These are phyloP conservation scores for Mionectes olivaceus DNA, from an alignment of 2,797 vertebrate species.

Conservation along the genomic window DNA sequence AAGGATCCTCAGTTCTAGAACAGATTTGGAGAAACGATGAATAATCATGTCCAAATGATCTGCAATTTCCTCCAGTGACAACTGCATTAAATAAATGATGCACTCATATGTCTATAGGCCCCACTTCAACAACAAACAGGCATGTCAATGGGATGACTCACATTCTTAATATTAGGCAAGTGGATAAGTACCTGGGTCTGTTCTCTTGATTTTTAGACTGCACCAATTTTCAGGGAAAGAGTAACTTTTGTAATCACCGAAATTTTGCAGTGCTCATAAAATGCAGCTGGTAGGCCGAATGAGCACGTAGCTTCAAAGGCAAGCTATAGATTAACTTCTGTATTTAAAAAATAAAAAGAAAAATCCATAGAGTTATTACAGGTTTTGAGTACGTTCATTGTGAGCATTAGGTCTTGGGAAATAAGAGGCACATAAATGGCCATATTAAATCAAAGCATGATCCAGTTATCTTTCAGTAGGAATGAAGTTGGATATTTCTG, in stretches of 20 bases:
- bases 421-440: neutral
- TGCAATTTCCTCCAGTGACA: conserved; percentile 4
- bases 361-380: neutral
- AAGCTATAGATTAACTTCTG: neutral
- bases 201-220: conserved; percentile 3
- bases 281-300: neutral
- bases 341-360: neutral
- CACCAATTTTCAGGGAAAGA: neutral
- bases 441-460: neutral
- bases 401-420: neutral
- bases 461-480: neutral
- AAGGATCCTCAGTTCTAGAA: conserved; percentile 21
- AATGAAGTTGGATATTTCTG: neutral
- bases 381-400: neutral
- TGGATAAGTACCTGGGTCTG: neutral
- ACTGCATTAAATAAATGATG: conserved; percentile 6
- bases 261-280: neutral
- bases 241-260: neutral
- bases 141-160: conserved; percentile 13
- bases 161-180: neutral
- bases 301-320: neutral
- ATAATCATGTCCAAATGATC: neutral
- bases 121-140: conserved; percentile 22
- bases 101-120: conserved; percentile 10
- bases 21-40: neutral